Percentiles rank a stretch among this genome's conserved stretches.
Evolutionary conservation across 2,888 invertebrate species (phyloP).

Genomic region (Scotopteryx bipunctaria): DNA sequence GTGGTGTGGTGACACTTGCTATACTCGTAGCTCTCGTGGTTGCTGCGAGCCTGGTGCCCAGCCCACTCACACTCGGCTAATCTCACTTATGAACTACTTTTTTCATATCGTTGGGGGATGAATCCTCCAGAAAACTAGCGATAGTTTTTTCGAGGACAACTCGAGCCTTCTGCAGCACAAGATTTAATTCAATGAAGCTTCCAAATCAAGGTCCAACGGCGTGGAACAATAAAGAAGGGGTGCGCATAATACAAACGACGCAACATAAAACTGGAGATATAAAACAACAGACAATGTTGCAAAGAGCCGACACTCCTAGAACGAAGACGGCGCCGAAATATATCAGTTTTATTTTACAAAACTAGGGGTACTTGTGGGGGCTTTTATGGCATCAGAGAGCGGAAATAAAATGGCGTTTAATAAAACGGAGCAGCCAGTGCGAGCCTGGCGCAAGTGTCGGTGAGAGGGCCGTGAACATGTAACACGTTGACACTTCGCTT

Average conservation of each 20-base stretch:
- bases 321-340: conserved; percentile 54
- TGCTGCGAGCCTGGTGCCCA: conserved; percentile 63
- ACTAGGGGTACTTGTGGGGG: conserved; percentile 55
- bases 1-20: conserved; percentile 64
- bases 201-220: conserved; percentile 55
- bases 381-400: conserved; percentile 57
- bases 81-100: conserved; percentile 48
- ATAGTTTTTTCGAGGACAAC: conserved; percentile 1
- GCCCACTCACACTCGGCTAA: conserved; percentile 58
- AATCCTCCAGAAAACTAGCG: conserved; percentile 9
- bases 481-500: conserved; percentile 48
- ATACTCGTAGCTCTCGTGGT: conserved; percentile 49
- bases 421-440: conserved; percentile 49
- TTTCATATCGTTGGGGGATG: conserved; percentile 2
- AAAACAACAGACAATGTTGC: conserved; percentile 65
- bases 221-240: conserved; percentile 55
- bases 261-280: conserved; percentile 63
- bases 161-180: conserved; percentile 25
- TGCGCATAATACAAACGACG: conserved; percentile 57
- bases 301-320: conserved; percentile 56
- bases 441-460: conserved; percentile 43
- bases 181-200: conserved; percentile 42
- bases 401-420: conserved; percentile 63
- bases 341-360: conserved; percentile 67
- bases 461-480: conserved; percentile 39